Evolutionary conservation across 2,888 invertebrate genomes (phyloP).

Genomic region (Drosophila conformis): DNA sequence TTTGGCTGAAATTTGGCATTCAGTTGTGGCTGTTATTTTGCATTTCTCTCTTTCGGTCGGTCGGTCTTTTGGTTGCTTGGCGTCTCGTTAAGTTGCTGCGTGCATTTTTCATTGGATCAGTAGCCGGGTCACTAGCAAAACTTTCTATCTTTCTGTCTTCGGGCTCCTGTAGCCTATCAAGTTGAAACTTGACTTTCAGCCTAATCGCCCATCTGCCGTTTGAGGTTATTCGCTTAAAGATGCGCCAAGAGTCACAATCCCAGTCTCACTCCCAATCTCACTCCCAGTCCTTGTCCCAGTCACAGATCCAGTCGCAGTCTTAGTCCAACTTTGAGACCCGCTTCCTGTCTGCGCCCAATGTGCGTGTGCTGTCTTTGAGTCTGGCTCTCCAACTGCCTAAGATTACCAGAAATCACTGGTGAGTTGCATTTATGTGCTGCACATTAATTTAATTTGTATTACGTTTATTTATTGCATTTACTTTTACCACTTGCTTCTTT

Average conservation of each 20-base stretch:
- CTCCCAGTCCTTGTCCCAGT: constrained; percentile 1
- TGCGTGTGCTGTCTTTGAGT: constrained; percentile 28
- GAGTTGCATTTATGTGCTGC: constrained; percentile 73
- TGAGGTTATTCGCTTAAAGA: constrained; percentile 65
- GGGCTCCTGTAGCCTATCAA: constrained; percentile 49
- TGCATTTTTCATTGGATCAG: constrained; percentile 74
- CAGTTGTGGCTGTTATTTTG: constrained; percentile 70
- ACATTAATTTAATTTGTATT: constrained; percentile 77
- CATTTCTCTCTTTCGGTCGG: constrained; percentile 51
- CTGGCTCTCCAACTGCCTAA: constrained; percentile 34
- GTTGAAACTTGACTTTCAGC: constrained; percentile 58
- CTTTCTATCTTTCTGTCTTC: constrained; percentile 68
- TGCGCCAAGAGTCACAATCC: constrained; percentile 69
- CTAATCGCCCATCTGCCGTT: constrained; percentile 70
- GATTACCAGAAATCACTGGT: constrained; percentile 61
- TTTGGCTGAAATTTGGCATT: constrained; percentile 70
- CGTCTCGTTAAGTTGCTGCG: constrained; percentile 42
- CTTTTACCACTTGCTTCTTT: constrained; percentile 33
- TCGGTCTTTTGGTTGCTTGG: constrained; percentile 23
- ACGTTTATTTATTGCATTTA: constrained; percentile 56
- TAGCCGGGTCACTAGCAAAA: constrained; percentile 72
- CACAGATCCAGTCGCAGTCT: constrained; percentile 23
- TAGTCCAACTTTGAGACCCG: constrained; percentile 13
- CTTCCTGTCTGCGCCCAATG: constrained; percentile 31
- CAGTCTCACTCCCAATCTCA: constrained; percentile 1